Evolutionary conservation across 2,888 invertebrate species (phyloP), one percentile per base, ranked within the genome.

Genomic region (Anthophora plumipes): DNA sequence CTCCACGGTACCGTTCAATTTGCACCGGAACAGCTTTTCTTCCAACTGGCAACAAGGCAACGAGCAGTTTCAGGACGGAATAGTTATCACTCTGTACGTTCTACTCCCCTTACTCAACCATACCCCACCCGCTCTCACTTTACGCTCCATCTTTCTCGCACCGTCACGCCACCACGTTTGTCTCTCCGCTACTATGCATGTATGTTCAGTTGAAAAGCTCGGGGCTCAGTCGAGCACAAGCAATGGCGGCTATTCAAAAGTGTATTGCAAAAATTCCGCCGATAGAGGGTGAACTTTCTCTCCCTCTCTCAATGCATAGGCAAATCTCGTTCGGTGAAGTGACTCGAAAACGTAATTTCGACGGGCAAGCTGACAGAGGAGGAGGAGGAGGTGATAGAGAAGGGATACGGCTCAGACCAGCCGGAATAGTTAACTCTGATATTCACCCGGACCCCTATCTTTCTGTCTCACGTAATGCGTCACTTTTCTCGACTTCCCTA

Each of bases 251-350:
- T 74, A 86, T 86, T 86, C 85, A 87, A 85, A 80, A 86, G 85
- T 80, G 85, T 86, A 86, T 86, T 85, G 85, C 85, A 80, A 85
- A 85, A 87, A 85, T 87, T 86, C 73, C 71, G 57, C 74, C 80
- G 77, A 86, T 82, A 75, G 77, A 80, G 82, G 66, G 52, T 69
- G 57, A 78, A 77, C 55, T 20, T 25, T 37, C 63, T 14, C 57
- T 66, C 48, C 48, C 68, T 72, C 70, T 70, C 60, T 61, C 74
- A 74, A 76, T 77, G 78, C 79, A 78, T 70, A 79, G 86, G 76
- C 85, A 82, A 84, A 85, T 76, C 84, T 64, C 84, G 82, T 85
- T 78, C 66, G 75, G 52, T 46, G 68, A 77, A 86, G 85, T 75
- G 87, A 79, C 87, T 86, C 80, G 78, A 77, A 79, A 82, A 77